Base-by-base conservation (phyloP, 2,888 invertebrate species). In the Cheilosia vulpina region DNA sequence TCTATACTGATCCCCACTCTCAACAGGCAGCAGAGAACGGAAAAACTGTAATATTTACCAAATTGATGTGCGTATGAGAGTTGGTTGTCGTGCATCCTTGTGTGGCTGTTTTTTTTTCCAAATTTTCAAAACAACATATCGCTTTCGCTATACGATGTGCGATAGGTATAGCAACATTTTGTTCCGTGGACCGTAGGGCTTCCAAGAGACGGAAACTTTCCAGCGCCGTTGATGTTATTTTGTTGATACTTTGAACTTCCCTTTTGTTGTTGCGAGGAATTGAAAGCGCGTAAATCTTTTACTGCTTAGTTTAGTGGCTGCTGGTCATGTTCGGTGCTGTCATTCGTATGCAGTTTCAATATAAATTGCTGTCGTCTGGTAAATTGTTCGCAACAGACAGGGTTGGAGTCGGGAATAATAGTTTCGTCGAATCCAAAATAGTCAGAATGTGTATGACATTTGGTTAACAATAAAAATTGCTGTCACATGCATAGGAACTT, bases 61-160 rank as follows among this genome's bases (percentile, higher is more conserved):
- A 76, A 76, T 68, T 76, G 66, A 76, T 76, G 60, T 68, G 76
- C 66, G 76, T 60, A 68, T 60, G 52, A 66, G 55, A 57, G 41
- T 50, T n/a, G 24, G 4, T 13, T 66, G 34, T 43, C 21, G 47
- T 43, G 57, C 19, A 53, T 34, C 17, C 24, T 27, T 15, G 53
- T 19, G 47, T 58, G 21, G 47, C 19, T 24, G 41, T 38, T 38
- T 24, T n/a, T 21, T 13, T n/a, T n/a, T 21, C 2, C n/a, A 21
- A 50, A 71, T 24, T 60, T 52, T 6, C 17, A 19, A 63, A 45
- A 50, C 34, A 38, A 31, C 43, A 62, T 53, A 38, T 38, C 38
- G n/a, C 38, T 27, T 43, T 63, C 15, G n/a, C 38, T 27, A 38
- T 63, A 21, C 53, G 34, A 31, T 52, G 31, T 43, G 24, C 9